Conservation (phyloP, 1,140 invertebrate genomes). For the Anoplophora glabripennis region DNA sequence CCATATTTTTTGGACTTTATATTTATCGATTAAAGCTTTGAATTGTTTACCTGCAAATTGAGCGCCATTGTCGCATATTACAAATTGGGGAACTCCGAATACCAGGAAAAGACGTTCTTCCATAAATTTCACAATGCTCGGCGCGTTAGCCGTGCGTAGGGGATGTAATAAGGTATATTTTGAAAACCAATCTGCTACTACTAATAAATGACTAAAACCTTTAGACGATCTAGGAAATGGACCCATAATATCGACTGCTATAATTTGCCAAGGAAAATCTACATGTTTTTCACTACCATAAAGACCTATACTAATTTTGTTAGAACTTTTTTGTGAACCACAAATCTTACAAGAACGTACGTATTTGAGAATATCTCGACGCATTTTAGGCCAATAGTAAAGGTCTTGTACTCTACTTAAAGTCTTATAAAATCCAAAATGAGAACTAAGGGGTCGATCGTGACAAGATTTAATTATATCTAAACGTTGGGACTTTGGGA, state of each 20-base stretch:
- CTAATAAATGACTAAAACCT: constrained; percentile 42
- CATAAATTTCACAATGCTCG: constrained; percentile 12
- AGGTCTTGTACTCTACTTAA: constrained; percentile 6
- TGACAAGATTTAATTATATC: constrained; percentile 20
- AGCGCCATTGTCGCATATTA: constrained; percentile 31
- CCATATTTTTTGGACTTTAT: constrained; percentile 10
- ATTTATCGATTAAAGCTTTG: background rate
- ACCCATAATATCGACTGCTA: constrained; percentile 46
- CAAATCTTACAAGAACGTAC: constrained; percentile 18
- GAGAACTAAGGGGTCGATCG: constrained; percentile 11
- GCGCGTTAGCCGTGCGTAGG: constrained; percentile 6
- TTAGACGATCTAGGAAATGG: constrained; percentile 30
- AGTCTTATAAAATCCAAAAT: constrained; percentile 26
- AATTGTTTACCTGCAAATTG: constrained; percentile 10
- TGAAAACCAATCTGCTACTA: constrained; percentile 36
- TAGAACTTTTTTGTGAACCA: constrained; percentile 19
- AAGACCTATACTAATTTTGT: constrained; percentile 7
- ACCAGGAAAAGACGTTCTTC: constrained; percentile 19
- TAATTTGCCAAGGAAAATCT: constrained; percentile 25
- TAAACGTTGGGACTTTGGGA: constrained; percentile 14
- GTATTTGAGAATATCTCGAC: constrained; percentile 12
- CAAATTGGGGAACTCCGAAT: constrained; percentile 20
- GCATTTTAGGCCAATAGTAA: constrained; percentile 29
- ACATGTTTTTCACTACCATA: constrained; percentile 23
- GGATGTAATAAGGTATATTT: constrained; percentile 26